Percentiles rank a stretch among this genome's conserved stretches.
phyloP scores from a whole-genome alignment of 2,113 vertebrate species.

The Mormyrus lacerda region DNA sequence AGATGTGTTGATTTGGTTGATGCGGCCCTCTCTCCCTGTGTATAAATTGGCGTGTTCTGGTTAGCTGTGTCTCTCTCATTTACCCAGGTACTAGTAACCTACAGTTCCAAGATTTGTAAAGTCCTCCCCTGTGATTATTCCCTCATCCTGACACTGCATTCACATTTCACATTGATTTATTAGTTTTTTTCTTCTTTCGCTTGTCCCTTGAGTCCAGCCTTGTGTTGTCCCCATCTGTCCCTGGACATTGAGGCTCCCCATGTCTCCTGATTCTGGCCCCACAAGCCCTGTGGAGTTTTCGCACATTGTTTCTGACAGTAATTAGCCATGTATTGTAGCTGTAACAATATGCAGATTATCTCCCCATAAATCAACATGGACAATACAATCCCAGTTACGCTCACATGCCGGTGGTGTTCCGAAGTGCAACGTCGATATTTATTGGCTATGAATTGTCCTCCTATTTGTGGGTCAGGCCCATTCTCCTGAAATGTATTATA shows the following conservation, averaged over 20 bases:
- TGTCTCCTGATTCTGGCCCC: not conserved
- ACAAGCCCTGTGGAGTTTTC: not conserved
- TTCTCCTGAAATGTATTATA: not conserved
- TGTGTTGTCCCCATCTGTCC: not conserved
- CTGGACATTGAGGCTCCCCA: not conserved
- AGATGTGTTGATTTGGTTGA: not conserved
- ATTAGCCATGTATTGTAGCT: not conserved
- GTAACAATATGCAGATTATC: not conserved
- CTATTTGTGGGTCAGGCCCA: not conserved
- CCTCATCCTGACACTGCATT: not conserved
- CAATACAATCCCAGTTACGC: not conserved
- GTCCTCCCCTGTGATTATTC: not conserved
- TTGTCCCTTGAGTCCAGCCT: not conserved
- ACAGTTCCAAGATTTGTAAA: not conserved
- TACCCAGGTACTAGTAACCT: not conserved
- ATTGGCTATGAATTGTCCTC: not conserved
- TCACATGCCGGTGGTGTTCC: not conserved
- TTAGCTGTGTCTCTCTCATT: not conserved
- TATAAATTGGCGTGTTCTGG: not conserved
- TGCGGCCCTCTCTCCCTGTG: not conserved
- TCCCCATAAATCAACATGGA: not conserved
- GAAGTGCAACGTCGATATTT: not conserved
- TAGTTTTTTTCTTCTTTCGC: not conserved
- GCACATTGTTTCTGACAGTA: not conserved
- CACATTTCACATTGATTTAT: not conserved